Base-by-base conservation (phyloP, 2,113 vertebrate genomes). In the Dicrurus megarhynchus region DNA sequence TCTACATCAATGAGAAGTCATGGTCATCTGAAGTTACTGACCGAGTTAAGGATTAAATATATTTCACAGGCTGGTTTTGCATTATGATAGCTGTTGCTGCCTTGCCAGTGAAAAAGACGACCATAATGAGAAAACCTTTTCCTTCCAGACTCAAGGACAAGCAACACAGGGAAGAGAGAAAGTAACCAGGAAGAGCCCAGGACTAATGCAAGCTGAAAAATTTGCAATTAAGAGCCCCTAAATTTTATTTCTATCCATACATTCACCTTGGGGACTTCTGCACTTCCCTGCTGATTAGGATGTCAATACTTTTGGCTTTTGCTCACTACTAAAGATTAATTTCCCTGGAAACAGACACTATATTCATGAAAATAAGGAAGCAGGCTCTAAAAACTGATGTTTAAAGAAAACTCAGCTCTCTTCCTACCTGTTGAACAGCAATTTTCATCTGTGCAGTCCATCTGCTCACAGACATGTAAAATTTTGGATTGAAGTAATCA, bases 111-210 rank as follows among this genome's bases (percentile, higher is more conserved):
- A 37, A 80, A 79, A 77, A 63, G 15, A 60, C 1, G 2, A 63
- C 20, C 0, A 2, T 5, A 69, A 23, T 7, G 26, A 79, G 55
- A 88, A 78, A 77, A 15, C 0, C 1, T 4, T 42, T 41, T 53
- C 32, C 30, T 83, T 87, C 19, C 8, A 9, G 44, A 71, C 3
- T 37, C 5, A 13, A 84, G 23, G 19, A 78, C 16, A 89, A 65
- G 17, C 1, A 55, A 61, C 5, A 53, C 13, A 67, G 27, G 28
- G 16, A 75, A 30, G 30, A 88, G 21, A 63, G 16, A 71, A 77
- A n/a, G 14, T n/a, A 81, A 35, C 24, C 11, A 61, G 23, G 11
- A 61, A 57, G 3, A 77, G 16, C 8, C 18, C 11, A 59, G 81
- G 56, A 87, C 15, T 46, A 37, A 67, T 6, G 20, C 9, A 82